Evolutionary conservation across 2,888 invertebrate species (phyloP), one percentile per base, ranked within the genome.

Genomic region (Protodeltote pygarga): DNA sequence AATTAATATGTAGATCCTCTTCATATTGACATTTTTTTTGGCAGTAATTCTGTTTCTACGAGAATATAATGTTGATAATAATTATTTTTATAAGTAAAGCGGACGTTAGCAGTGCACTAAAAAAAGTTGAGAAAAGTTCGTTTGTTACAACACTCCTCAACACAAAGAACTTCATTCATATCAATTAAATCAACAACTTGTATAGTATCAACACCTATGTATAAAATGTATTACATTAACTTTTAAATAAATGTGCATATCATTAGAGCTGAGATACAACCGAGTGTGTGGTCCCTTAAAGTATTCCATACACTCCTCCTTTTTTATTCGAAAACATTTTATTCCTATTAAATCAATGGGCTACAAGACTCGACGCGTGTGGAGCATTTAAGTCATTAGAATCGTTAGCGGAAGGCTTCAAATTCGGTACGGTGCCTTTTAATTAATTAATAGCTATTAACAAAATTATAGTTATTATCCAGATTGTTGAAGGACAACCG

Each of bases 191-290:
- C 62, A 53, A 54, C 60, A 58, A 32, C 33, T 19, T 59, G 50
- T 52, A 53, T 40, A 57, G 35, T 54, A 66, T 71, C 75, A 71
- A 75, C 66, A 70, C 65, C 46, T 51, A 73, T 68, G 66, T 70
- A 55, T 65, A 65, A 58, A 69, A 45, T 60, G 70, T 65, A 57
- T 58, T 55, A 81, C 79, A 80, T 81, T 77, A 75, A 75, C 74
- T 77, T 79, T 80, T 71, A 85, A 88, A 88, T 85, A 87, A 89
- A 91, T 89, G 88, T 89, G 87, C 91, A 89, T 91, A 87, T 88
- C 88, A 90, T 91, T 91, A 91, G 70, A 79, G 78, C 71, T 83
- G 80, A 84, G 77, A 78, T 73, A 75, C 79, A 71, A 73, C 72
- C 73, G 74, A 70, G 81, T 87, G 90, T 92, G 91, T 92, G 91